phyloP scores from a whole-genome alignment of 2,113 vertebrate genomes.

The Sturnus vulgaris region DNA sequence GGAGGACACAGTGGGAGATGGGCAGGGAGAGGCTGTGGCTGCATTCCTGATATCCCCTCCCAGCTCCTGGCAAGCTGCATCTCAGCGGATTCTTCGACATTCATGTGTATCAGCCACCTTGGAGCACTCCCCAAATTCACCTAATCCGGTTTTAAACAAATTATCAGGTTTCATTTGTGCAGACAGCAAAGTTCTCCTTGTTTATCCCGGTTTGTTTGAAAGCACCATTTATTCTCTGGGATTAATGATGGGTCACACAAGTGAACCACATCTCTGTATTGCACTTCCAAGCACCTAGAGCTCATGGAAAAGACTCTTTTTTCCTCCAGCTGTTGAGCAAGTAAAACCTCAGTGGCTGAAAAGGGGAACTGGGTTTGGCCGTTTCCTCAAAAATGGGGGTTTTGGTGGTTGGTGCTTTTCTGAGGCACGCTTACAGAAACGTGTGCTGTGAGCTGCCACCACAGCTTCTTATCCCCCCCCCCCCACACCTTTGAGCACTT shows the following conservation, averaged over 20 bases:
- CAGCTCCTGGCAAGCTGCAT: neutral
- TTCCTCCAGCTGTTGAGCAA: neutral
- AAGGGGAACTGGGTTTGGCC: neutral
- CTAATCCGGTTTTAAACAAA: neutral
- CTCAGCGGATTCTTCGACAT: neutral
- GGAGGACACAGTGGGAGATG: neutral
- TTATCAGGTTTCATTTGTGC: neutral
- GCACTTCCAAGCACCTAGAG: neutral
- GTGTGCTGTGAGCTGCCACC: neutral
- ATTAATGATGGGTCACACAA: neutral
- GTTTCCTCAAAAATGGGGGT: neutral
- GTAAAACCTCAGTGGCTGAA: neutral
- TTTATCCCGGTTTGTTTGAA: neutral
- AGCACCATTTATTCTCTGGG: neutral
- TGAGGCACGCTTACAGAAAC: neutral
- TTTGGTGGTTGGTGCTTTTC: neutral
- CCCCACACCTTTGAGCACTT: neutral
- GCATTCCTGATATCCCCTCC: constrained; percentile 30
- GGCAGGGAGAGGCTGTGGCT: neutral
- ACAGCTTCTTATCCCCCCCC: neutral
- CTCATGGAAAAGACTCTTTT: neutral
- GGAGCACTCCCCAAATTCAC: neutral
- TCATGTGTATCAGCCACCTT: neutral
- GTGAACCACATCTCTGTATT: neutral
- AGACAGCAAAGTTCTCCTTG: neutral